Evolutionary conservation across 2,797 vertebrate species (phyloP), one percentile per base, ranked within the genome.

Genomic region (Otus scops): DNA sequence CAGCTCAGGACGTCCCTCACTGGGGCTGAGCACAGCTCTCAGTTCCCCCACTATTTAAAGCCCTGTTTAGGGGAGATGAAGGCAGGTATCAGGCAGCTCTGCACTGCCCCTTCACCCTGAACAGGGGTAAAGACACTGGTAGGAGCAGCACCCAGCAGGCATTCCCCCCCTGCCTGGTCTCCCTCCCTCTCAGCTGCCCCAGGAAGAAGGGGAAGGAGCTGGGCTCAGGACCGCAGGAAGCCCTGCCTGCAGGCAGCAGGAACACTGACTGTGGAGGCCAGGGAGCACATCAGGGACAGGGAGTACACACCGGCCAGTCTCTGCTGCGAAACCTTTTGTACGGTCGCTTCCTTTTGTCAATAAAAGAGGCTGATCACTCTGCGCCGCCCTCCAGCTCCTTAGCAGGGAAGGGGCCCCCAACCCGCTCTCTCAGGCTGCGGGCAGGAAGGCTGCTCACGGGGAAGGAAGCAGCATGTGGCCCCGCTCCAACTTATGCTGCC

Each of bases 271-370:
- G 0, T 23, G 22, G n/a, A 67, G 83, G 56, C n/a, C 26, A 18
- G 39, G 45, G 27, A 87, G 50, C 27, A 24, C 53, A 28, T 8
- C 2, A 1, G 34, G 22, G 32, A 74, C 77, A 56, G 32, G 36
- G 34, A 61, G 2, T 10, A 67, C 0, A 0, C 0, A 2, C 32
- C 0, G 2, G n/a, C 15, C 1, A 1, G 18, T 14, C 13, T 76
- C n/a, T 51, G 36, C 23, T 59, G 36, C 0, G 2, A 74, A 61
- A n/a, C 9, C 21, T 38, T 45, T 53, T n/a, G 19, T 81, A 56
- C 19, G 8, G 38, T 39, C 1, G 4, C 71, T 67, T 51, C 36
- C 14, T 54, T 39, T 34, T n/a, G 4, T 21, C 48, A 71, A 38
- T 81, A 85, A 91, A 89, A n/a, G 26, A 45, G 30, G 34, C 11